These are phyloP conservation scores for Pampus argenteus DNA, from an alignment of 2,797 vertebrate genomes.

Conservation along the genomic window DNA sequence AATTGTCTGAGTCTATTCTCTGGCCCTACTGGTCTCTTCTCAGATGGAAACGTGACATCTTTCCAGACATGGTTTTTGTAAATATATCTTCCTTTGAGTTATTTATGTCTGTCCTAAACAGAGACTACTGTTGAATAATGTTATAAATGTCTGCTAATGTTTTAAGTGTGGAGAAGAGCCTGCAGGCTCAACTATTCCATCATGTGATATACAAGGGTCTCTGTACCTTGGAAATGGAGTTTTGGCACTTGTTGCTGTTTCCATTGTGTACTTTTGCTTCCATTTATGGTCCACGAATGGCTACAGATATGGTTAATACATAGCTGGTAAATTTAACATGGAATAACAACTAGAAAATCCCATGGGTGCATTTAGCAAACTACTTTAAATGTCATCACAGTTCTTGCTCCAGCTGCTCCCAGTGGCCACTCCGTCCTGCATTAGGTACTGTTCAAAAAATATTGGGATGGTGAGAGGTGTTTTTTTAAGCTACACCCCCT, in stretches of 20 bases:
- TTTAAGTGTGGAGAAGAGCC: conserved; percentile 59
- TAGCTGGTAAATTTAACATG: conserved; percentile 64
- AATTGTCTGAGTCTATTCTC: conserved; percentile 19
- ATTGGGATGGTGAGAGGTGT: background rate
- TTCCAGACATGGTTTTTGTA: conserved; percentile 50
- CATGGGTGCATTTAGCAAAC: conserved; percentile 71
- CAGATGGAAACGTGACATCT: conserved; percentile 33
- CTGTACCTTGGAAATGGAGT: conserved; percentile 51
- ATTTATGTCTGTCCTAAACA: conserved; percentile 57
- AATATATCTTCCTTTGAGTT: conserved; percentile 57
- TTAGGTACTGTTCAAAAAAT: conserved; percentile 20
- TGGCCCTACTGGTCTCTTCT: conserved; percentile 12
- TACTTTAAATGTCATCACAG: conserved; percentile 69
- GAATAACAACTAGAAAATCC: conserved; percentile 72
- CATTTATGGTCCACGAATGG: conserved; percentile 55
- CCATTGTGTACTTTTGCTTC: conserved; percentile 52
- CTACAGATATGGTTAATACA: conserved; percentile 58
- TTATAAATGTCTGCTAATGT: conserved; percentile 62
- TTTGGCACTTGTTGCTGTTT: conserved; percentile 68
- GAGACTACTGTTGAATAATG: conserved; percentile 59
- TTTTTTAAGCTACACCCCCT: background rate
- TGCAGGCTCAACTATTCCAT: conserved; percentile 37
- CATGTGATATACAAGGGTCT: conserved; percentile 36
- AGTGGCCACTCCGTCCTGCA: conserved; percentile 35
- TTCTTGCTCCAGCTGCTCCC: conserved; percentile 63